phyloP scores from a whole-genome alignment of 2,797 vertebrate genomes.

The Sebastiscus tertius region DNA sequence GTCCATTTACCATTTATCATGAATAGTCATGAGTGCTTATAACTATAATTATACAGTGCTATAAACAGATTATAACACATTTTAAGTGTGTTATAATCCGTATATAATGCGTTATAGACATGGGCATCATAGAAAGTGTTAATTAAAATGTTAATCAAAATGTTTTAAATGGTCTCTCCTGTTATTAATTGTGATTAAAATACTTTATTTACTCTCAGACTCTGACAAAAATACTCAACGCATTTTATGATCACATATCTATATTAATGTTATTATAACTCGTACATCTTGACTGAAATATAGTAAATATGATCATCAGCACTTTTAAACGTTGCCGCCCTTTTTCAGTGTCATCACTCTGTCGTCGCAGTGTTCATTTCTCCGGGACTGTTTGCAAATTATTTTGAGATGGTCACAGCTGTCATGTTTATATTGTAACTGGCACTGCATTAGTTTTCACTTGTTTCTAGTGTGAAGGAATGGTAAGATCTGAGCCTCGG shows the following conservation, averaged over 20 bases:
- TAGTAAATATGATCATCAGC: constrained; percentile 8
- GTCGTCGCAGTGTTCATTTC: background rate
- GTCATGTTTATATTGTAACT: background rate
- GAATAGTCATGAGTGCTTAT: too few species aligned
- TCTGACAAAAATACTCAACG: background rate
- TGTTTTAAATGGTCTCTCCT: background rate
- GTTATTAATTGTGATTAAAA: background rate
- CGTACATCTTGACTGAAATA: background rate
- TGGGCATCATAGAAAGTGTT: too few species aligned
- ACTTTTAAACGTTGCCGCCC: background rate
- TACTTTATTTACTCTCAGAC: background rate
- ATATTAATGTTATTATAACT: background rate
- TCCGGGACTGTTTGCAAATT: background rate
- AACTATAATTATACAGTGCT: background rate
- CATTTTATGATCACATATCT: background rate
- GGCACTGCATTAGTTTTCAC: background rate
- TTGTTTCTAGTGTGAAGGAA: background rate
- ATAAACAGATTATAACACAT: background rate
- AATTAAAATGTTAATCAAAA: background rate
- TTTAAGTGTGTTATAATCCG: background rate
- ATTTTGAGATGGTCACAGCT: background rate
- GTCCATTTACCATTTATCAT: too few species aligned
- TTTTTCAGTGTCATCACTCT: background rate
- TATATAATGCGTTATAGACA: background rate
- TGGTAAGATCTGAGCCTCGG: background rate